Evolutionary conservation across 2,797 vertebrate species (phyloP).

Genomic region (Phrynocephalus guinanensis): DNA sequence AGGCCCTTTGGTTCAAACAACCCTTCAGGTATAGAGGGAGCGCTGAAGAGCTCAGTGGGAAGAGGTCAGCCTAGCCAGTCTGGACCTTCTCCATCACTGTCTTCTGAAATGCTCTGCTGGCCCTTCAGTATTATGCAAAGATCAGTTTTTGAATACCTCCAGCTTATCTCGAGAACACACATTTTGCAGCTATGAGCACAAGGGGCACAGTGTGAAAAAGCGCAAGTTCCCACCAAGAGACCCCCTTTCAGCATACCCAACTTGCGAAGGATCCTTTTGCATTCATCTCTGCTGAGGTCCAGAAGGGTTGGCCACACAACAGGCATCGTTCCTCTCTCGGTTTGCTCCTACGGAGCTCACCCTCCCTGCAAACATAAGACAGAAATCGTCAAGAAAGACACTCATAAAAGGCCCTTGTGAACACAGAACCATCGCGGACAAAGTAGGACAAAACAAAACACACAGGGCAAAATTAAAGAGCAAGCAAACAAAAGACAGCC

Average conservation of each 20-base stretch:
- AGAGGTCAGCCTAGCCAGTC: too few species aligned
- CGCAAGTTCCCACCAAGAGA: constrained; percentile 44
- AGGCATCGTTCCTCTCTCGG: constrained; percentile 88
- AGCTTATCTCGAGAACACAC: neutral
- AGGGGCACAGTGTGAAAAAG: neutral
- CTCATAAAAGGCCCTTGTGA: neutral
- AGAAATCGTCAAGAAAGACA: neutral
- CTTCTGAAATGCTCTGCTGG: neutral
- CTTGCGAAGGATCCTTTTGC: constrained; percentile 98
- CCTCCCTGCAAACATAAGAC: constrained; percentile 59
- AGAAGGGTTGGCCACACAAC: constrained; percentile 98
- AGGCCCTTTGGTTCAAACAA: too few species aligned
- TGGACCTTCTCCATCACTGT: too few species aligned
- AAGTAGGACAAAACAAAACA: too few species aligned
- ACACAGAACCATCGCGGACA: too few species aligned
- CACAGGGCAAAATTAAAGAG: too few species aligned
- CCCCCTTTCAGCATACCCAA: constrained; percentile 83
- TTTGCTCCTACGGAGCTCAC: constrained; percentile 76
- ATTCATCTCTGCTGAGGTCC: constrained; percentile 97
- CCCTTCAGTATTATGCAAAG: neutral
- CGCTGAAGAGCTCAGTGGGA: too few species aligned
- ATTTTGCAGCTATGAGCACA: neutral
- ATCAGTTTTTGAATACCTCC: too few species aligned
- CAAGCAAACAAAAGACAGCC: too few species aligned
- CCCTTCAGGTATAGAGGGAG: too few species aligned